phyloP scores from a whole-genome alignment of 2,113 vertebrate genomes.

The Notothenia coriiceps region DNA sequence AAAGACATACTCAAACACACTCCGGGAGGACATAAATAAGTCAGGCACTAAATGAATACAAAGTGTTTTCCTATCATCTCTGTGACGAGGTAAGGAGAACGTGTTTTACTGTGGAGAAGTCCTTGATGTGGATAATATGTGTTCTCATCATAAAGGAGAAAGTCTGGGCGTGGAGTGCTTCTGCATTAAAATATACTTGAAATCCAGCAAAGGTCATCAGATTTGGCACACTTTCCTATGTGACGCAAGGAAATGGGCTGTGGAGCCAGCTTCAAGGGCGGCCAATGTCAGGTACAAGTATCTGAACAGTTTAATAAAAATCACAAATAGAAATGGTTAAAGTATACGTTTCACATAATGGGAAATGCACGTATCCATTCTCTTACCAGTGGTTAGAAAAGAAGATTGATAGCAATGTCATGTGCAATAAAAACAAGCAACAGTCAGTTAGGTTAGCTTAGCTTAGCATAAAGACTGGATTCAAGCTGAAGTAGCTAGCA shows the following conservation, averaged over 20 bases:
- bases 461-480: too few species aligned
- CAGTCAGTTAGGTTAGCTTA: not conserved
- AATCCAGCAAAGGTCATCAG: not conserved
- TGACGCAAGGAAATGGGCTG: not conserved
- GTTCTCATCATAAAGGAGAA: not conserved
- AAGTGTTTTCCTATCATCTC: slow-evolving; percentile 2
- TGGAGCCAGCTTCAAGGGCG: too few species aligned
- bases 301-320: too few species aligned
- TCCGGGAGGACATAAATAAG: not conserved
- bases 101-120: not conserved
- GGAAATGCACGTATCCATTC: not conserved
- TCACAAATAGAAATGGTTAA: not conserved
- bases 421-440: not conserved
- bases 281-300: too few species aligned
- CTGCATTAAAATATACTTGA: not conserved
- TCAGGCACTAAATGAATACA: slow-evolving; percentile 26
- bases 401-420: too few species aligned
- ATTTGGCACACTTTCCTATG: not conserved
- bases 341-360: not conserved
- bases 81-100: not conserved
- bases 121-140: not conserved
- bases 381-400: too few species aligned
- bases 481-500: too few species aligned
- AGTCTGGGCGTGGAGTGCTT: not conserved
- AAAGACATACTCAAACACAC: slow-evolving; percentile 29